phyloP scores from a whole-genome alignment of 2,797 vertebrate species.

The Steatocranus sp. region DNA sequence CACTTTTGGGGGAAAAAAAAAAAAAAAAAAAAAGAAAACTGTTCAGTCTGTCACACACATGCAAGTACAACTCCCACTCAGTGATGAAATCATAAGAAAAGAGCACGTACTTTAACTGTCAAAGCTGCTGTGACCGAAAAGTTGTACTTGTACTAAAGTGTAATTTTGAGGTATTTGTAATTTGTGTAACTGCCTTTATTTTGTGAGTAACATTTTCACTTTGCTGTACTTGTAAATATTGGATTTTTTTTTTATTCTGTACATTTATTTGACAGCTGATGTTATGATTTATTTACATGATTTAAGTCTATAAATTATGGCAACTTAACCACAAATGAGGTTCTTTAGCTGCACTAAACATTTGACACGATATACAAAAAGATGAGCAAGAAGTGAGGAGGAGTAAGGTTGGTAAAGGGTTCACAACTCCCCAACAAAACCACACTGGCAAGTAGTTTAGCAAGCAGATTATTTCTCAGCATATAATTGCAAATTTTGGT shows the following conservation, averaged over 20 bases:
- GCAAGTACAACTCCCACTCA: background rate
- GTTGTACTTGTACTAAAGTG: background rate
- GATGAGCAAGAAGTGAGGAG: background rate
- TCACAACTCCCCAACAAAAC: background rate
- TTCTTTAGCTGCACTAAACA: background rate
- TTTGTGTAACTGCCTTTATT: background rate
- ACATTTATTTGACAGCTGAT: background rate
- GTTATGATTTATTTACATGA: background rate
- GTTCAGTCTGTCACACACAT: background rate
- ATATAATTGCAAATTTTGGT: background rate
- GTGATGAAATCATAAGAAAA: background rate
- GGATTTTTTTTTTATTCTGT: background rate
- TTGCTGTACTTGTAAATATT: background rate
- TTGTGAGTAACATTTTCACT: background rate
- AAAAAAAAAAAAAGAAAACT: background rate
- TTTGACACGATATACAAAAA: background rate
- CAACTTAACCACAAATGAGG: background rate
- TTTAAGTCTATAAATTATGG: background rate
- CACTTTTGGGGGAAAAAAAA: too few species aligned
- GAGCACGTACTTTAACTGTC: background rate
- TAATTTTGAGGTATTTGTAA: background rate
- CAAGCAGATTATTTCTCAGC: background rate
- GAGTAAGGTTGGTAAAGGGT: background rate
- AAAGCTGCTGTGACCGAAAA: background rate
- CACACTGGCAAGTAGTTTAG: background rate